These are phyloP conservation scores for Notoglanidium macrostoma DNA, from an alignment of 2,797 vertebrate species.

Conservation along the genomic window DNA sequence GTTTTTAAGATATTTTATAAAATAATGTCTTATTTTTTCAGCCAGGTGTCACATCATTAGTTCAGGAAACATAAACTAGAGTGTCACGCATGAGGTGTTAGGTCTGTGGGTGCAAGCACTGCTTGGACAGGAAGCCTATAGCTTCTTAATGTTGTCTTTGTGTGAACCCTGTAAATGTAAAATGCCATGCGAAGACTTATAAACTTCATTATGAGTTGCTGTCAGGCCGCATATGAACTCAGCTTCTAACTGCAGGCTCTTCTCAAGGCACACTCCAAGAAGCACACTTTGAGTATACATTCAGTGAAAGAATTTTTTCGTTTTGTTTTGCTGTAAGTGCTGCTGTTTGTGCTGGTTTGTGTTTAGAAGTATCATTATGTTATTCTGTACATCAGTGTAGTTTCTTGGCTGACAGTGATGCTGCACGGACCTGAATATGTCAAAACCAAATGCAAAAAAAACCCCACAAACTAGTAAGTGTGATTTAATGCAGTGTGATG, in stretches of 20 bases:
- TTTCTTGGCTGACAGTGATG: neutral
- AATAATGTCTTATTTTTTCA: neutral
- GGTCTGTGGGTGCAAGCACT: neutral
- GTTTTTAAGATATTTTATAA: neutral
- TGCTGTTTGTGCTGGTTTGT: neutral
- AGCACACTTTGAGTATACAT: neutral
- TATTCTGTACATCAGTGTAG: neutral
- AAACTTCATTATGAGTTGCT: neutral
- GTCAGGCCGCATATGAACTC: neutral
- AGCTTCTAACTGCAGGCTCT: conserved; percentile 9
- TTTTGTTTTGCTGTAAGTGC: neutral
- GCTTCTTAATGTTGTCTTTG: conserved; percentile 30
- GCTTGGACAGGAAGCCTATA: neutral
- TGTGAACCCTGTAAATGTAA: neutral
- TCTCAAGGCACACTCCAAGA: neutral
- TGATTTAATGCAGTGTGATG: neutral
- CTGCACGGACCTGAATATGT: neutral
- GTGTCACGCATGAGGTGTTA: neutral
- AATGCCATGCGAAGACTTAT: neutral
- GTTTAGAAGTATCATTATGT: neutral
- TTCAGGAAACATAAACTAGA: neutral
- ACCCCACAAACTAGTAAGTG: neutral
- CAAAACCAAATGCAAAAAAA: neutral
- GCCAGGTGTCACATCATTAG: neutral
- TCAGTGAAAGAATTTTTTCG: neutral